phyloP scores from a whole-genome alignment of 2,888 invertebrate species.

The Drosophila helvetica region DNA sequence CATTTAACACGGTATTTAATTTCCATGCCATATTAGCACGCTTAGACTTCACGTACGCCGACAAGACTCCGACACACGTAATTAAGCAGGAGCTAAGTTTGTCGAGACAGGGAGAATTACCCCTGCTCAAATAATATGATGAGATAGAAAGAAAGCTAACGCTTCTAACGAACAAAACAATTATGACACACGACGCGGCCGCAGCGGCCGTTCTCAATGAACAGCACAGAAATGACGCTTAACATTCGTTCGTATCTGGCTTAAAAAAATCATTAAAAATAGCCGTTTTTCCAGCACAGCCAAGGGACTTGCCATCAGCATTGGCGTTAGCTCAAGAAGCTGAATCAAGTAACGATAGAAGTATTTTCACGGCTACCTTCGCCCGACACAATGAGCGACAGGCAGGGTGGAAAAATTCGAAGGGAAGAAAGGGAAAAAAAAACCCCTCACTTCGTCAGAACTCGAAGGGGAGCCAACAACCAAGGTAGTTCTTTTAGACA shows the following conservation, averaged over 20 bases:
- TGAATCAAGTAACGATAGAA: background rate
- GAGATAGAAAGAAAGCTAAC: background rate
- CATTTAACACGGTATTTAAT: background rate
- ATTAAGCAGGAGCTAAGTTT: too few relatives aligned
- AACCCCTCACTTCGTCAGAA: too few relatives aligned
- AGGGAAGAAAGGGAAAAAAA: background rate
- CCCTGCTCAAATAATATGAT: too few relatives aligned
- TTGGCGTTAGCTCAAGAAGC: constrained; percentile 4
- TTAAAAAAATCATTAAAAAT: background rate
- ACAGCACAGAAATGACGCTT: constrained; percentile 4
- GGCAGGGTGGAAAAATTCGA: background rate
- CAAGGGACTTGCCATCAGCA: background rate
- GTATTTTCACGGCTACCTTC: background rate
- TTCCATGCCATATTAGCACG: too few relatives aligned
- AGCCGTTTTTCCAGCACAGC: constrained; percentile 1
- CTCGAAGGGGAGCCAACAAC: too few relatives aligned
- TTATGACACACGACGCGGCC: constrained; percentile 6
- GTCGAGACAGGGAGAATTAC: too few relatives aligned
- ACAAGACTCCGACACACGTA: too few relatives aligned
- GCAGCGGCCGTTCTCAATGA: background rate
- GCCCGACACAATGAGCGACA: background rate
- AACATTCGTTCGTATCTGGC: too few relatives aligned
- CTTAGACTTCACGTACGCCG: too few relatives aligned
- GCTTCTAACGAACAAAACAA: constrained; percentile 1
- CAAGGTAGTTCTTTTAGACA: too few relatives aligned